These are phyloP conservation scores for Pitangus sulphuratus DNA, from an alignment of 2,797 vertebrate species.

Conservation along the genomic window DNA sequence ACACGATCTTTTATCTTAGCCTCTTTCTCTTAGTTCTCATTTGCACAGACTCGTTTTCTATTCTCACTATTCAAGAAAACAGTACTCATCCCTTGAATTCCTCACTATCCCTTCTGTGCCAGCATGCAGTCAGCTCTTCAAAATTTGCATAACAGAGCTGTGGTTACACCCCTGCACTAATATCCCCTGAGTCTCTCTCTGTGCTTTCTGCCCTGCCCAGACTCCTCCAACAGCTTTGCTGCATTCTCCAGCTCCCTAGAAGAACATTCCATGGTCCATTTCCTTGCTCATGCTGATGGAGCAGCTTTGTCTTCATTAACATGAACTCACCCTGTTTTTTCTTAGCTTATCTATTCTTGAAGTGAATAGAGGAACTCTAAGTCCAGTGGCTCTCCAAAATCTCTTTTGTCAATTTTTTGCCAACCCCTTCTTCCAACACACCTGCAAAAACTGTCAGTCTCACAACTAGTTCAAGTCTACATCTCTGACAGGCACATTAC, in stretches of 20 bases:
- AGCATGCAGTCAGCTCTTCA: neutral
- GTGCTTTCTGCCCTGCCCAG: neutral
- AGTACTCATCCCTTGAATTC: neutral
- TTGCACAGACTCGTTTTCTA: neutral
- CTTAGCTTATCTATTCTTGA: neutral
- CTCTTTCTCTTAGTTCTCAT: neutral
- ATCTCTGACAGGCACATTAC: neutral
- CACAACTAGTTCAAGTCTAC: neutral
- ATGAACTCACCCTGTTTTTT: neutral
- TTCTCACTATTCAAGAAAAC: neutral
- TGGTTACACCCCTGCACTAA: neutral
- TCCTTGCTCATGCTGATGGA: rapidly evolving
- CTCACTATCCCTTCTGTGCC: neutral
- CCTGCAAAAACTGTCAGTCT: neutral
- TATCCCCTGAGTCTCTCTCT: neutral
- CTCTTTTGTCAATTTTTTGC: neutral
- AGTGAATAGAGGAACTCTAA: neutral
- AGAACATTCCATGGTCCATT: neutral
- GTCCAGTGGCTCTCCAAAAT: neutral
- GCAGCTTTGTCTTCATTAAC: neutral
- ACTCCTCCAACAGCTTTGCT: neutral
- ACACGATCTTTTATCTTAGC: neutral
- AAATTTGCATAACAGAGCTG: neutral
- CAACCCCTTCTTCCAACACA: neutral
- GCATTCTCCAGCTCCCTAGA: neutral